phyloP scores from a whole-genome alignment of 2,797 vertebrate genomes.

The Babyrousa celebensis region DNA sequence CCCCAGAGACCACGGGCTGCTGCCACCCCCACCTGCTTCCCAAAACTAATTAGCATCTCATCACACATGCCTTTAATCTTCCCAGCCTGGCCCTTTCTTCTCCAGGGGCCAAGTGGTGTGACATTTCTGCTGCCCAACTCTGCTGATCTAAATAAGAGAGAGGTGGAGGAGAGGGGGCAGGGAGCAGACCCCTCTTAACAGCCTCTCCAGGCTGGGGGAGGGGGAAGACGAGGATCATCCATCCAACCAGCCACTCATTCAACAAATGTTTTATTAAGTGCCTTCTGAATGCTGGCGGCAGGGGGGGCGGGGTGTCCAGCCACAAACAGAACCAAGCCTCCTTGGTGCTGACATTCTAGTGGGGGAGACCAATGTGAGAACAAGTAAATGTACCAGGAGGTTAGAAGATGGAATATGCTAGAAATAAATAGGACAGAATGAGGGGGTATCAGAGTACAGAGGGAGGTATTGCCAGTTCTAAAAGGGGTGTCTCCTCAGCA shows the following conservation, averaged over 20 bases:
- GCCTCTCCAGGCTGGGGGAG: neutral
- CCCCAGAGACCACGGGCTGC: neutral
- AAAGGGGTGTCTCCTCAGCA: neutral
- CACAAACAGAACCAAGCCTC: neutral
- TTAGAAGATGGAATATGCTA: neutral
- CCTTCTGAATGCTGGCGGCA: neutral
- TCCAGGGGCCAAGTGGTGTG: constrained; percentile 53
- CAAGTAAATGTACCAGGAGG: neutral
- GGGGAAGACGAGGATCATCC: neutral
- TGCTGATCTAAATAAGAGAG: constrained; percentile 70
- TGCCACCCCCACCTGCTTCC: neutral
- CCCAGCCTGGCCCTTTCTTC: constrained; percentile 5
- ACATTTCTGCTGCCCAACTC: constrained; percentile 69
- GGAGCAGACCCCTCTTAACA: no score
- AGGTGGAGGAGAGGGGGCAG: neutral
- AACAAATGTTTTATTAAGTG: neutral
- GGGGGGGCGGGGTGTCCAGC: neutral
- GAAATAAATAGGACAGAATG: neutral
- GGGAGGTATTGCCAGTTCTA: neutral
- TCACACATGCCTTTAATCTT: constrained; percentile 70
- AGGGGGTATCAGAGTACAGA: neutral
- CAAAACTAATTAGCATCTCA: constrained; percentile 49
- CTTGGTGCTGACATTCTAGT: neutral
- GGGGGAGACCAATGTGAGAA: neutral
- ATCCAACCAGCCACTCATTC: neutral